Evolutionary conservation across 1,140 invertebrate genomes (phyloP).

Genomic region (Melitaea cinxia): DNA sequence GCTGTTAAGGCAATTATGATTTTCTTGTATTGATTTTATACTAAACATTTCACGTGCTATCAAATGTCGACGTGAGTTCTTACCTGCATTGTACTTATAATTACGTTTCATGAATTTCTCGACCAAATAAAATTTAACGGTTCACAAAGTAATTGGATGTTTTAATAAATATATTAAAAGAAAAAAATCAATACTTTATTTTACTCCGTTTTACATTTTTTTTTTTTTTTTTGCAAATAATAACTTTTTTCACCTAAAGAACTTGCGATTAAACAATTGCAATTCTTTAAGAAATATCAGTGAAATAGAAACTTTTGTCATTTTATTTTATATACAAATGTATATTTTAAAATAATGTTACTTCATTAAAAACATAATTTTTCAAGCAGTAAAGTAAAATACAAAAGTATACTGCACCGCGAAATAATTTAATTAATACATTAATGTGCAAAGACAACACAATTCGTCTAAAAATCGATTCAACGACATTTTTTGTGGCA

Average conservation of each 20-base stretch:
- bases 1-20: no score
- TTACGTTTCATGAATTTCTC: not conserved
- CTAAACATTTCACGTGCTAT: no score
- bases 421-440: slow-evolving; percentile 43
- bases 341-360: no score
- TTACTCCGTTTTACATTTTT: no score
- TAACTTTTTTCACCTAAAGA: no score
- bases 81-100: not conserved
- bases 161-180: not conserved
- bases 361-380: no score
- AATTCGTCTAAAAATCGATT: slow-evolving; percentile 24
- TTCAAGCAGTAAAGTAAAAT: not conserved
- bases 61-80: not conserved
- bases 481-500: slow-evolving; percentile 2
- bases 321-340: no score
- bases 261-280: no score
- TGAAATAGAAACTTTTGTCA: no score
- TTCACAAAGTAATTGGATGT: not conserved
- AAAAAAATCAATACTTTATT: not conserved
- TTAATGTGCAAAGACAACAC: slow-evolving; percentile 16
- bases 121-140: slow-evolving; percentile 6
- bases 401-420: slow-evolving; percentile 52
- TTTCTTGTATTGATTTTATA: no score
- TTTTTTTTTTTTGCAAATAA: no score
- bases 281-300: no score